These are phyloP conservation scores for Germaria angustata DNA, from an alignment of 2,888 invertebrate species.

Conservation along the genomic window DNA sequence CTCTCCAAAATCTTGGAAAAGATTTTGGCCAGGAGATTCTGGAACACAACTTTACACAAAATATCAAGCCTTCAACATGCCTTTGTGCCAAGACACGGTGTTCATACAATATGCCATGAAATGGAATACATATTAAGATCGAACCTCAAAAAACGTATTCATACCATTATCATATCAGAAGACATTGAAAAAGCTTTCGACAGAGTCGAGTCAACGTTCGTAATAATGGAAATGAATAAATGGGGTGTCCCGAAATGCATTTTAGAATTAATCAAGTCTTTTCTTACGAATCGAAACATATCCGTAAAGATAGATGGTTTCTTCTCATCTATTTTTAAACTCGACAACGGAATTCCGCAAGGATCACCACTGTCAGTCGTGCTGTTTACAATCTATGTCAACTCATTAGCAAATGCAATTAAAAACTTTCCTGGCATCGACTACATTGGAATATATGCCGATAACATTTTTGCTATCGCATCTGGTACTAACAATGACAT, in stretches of 20 bases:
- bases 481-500: no score
- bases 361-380: not conserved
- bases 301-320: not conserved
- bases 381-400: not conserved
- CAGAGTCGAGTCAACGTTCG: not conserved
- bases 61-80: not conserved
- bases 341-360: conserved; percentile 24
- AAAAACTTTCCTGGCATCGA: not conserved
- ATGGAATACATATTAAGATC: not conserved
- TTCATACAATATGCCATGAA: not conserved
- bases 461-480: conserved; percentile 9
- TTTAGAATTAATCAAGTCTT: not conserved
- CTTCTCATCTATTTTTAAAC: not conserved
- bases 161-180: not conserved
- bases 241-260: not conserved
- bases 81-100: not conserved
- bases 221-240: not conserved
- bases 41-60: not conserved
- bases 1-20: conserved; percentile 13
- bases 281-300: not conserved
- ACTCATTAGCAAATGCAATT: not conserved
- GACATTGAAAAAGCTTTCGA: conserved; percentile 24
- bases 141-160: not conserved
- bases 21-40: not conserved
- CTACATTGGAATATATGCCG: not conserved